Evolutionary conservation across 2,888 invertebrate genomes (phyloP).

Genomic region (Cephalotes varians): DNA sequence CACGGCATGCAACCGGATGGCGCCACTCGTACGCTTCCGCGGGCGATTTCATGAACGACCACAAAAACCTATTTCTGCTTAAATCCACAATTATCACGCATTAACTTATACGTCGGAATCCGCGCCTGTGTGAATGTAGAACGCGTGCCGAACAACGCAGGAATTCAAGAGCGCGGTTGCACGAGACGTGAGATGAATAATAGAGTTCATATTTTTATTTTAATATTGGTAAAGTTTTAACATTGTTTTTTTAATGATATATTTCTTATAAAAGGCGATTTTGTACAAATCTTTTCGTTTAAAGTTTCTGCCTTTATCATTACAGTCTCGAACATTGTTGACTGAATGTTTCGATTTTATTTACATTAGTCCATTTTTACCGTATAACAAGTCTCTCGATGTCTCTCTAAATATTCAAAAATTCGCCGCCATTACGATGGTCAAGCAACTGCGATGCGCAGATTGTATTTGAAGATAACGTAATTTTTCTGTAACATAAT

Average conservation of each 20-base stretch:
- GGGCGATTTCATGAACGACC: background rate
- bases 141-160: background rate
- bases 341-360: background rate
- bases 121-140: background rate
- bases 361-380: background rate
- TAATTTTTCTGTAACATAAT: background rate
- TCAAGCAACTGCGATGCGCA: background rate
- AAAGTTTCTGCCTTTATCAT: background rate
- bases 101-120: conserved; percentile 8
- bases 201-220: background rate
- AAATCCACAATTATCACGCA: conserved; percentile 17
- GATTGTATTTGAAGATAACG: background rate
- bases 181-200: background rate
- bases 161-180: background rate
- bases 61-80: conserved; percentile 45
- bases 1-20: background rate
- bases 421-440: background rate
- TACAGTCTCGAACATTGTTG: background rate
- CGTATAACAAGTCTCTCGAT: background rate
- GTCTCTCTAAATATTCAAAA: background rate
- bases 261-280: background rate
- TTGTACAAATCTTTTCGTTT: background rate
- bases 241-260: too few relatives aligned
- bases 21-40: background rate
- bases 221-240: background rate